phyloP scores from a whole-genome alignment of 2,888 invertebrate species.

The Steromphala cineraria region DNA sequence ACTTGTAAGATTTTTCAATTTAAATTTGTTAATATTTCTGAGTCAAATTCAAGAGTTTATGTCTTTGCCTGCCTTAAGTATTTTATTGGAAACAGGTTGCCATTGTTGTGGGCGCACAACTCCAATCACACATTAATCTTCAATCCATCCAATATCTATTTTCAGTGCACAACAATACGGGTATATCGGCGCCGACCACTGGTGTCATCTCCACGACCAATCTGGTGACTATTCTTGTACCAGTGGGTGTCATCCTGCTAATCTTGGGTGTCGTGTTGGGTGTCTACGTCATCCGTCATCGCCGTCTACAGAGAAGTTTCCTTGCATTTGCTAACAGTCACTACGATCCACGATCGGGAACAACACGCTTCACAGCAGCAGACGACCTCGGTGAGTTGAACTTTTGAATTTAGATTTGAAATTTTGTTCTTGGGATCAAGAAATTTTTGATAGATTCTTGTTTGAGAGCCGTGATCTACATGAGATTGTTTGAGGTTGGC shows the following conservation, averaged over 20 bases:
- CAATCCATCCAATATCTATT: not conserved
- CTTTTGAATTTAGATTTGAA: no score
- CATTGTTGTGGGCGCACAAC: no score
- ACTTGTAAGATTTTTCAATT: no score
- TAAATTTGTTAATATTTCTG: no score
- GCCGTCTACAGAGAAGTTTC: constrained; percentile 86
- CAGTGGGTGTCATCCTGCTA: constrained; percentile 79
- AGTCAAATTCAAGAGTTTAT: no score
- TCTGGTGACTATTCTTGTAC: constrained; percentile 78
- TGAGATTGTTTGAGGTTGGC: no score
- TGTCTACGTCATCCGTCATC: constrained; percentile 82
- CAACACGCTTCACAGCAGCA: constrained; percentile 87
- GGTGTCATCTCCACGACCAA: constrained; percentile 38
- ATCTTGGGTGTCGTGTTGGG: constrained; percentile 80
- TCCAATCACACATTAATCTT: no score
- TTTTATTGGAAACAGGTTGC: no score
- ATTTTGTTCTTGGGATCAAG: no score
- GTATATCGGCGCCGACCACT: not conserved
- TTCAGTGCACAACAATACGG: not conserved
- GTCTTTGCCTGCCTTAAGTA: no score
- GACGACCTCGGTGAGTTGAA: constrained; percentile 77
- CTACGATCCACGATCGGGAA: constrained; percentile 90
- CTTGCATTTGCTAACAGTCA: constrained; percentile 88
- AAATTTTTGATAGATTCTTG: no score
- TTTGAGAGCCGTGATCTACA: no score